A percentile compares a stretch with the other conserved stretches of the same genome.
Evolutionary conservation across 92 coral and sea anemone species (phyloP).

Genomic region (Galaxea fascicularis): DNA sequence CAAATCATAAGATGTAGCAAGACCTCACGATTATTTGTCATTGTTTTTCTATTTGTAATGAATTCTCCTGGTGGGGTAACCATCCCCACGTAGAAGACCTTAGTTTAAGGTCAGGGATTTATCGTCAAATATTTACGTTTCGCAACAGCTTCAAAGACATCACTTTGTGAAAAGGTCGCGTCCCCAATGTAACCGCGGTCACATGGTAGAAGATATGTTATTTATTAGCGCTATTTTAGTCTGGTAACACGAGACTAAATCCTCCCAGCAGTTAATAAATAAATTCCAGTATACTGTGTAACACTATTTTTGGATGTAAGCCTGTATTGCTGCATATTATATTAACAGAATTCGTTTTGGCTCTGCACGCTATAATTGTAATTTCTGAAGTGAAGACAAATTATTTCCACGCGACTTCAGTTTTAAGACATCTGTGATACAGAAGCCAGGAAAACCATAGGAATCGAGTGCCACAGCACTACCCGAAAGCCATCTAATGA

Average conservation of each 20-base stretch:
- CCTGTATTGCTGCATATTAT: no score
- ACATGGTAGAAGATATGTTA: slow-evolving; percentile 14
- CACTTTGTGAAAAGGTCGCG: not conserved
- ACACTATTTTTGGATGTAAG: not conserved
- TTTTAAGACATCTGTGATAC: no score
- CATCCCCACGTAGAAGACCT: not conserved
- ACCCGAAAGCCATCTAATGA: no score
- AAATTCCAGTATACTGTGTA: not conserved
- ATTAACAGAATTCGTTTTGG: no score
- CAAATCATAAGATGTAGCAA: not conserved
- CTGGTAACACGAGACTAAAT: slow-evolving; percentile 4
- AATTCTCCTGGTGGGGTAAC: slow-evolving; percentile 44
- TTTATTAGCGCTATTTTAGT: slow-evolving; percentile 9
- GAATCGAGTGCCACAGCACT: no score
- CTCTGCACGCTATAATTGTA: no score
- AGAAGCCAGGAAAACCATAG: no score
- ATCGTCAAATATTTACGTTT: slow-evolving; percentile 13
- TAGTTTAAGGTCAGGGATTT: slow-evolving; percentile 15
- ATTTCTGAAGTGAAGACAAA: no score
- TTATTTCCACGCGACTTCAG: no score
- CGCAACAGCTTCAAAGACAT: slow-evolving; percentile 25
- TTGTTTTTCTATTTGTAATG: not conserved
- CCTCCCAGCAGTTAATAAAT: not conserved
- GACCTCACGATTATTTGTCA: slow-evolving; percentile 21
- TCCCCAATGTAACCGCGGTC: not conserved